Conservation (phyloP, 2,888 invertebrate genomes). For the Cephus spinipes region DNA sequence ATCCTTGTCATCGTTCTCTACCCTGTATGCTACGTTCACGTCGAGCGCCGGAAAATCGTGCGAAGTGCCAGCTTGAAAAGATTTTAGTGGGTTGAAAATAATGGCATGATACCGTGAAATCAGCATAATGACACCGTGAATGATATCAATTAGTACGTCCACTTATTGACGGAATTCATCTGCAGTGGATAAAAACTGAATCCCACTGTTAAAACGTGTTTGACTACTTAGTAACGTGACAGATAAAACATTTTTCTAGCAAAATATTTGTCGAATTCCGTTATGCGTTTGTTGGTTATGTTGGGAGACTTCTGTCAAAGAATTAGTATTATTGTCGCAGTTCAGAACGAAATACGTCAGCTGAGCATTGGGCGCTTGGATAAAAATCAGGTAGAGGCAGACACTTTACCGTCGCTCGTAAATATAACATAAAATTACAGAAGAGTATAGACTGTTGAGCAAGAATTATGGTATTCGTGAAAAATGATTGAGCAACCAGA, state of each 20-base stretch:
- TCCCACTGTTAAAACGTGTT: not conserved
- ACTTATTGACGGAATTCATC: slow-evolving; percentile 25
- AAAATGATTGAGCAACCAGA: not conserved
- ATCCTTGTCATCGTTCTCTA: slow-evolving; percentile 25
- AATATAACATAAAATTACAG: not conserved
- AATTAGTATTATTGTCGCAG: not conserved
- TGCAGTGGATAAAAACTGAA: not conserved
- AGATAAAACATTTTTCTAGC: not conserved
- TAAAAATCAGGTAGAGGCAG: not conserved
- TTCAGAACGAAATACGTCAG: not conserved
- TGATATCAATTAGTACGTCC: slow-evolving; percentile 63
- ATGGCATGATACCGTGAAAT: not conserved
- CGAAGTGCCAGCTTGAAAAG: slow-evolving; percentile 3
- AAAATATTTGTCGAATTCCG: not conserved
- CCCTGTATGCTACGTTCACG: slow-evolving; percentile 10
- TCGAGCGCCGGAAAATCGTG: slow-evolving; percentile 4
- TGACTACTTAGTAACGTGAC: not conserved
- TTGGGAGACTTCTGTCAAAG: not conserved
- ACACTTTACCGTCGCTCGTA: not conserved
- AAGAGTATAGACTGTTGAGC: not conserved
- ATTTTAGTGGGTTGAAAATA: not conserved
- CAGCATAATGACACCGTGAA: slow-evolving; percentile 39
- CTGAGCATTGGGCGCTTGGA: not conserved
- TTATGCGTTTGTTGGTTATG: not conserved
- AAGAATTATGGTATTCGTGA: not conserved